Percentiles rank a stretch among this genome's conserved stretches.
These are phyloP conservation scores for Pavo muticus DNA, from an alignment of 2,113 vertebrate genomes.

Conservation along the genomic window DNA sequence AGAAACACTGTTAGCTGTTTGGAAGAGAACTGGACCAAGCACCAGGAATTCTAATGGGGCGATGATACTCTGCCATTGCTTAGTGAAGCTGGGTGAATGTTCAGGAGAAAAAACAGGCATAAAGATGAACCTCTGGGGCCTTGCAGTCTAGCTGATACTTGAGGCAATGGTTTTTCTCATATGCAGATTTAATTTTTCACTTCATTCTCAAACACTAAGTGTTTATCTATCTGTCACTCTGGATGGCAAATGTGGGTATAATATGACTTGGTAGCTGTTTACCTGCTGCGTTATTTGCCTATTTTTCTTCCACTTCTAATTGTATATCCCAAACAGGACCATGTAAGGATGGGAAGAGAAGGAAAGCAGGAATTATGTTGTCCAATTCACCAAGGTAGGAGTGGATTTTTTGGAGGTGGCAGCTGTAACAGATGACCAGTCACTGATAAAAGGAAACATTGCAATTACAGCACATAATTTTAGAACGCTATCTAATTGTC, in stretches of 20 bases:
- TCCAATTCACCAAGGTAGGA: not conserved
- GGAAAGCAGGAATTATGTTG: not conserved
- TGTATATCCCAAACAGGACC: not conserved
- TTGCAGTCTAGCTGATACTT: not conserved
- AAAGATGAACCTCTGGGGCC: not conserved
- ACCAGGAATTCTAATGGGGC: not conserved
- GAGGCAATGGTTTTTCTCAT: not conserved
- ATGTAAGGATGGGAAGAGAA: not conserved
- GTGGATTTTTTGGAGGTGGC: not conserved
- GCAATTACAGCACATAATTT: not conserved
- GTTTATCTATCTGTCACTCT: not conserved
- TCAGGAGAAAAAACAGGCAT: not conserved
- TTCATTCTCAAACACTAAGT: not conserved
- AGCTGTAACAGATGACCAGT: not conserved
- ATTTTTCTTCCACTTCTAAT: not conserved
- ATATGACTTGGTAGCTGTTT: not conserved
- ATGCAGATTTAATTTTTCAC: not conserved
- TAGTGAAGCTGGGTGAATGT: not conserved
- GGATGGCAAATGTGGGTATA: not conserved
- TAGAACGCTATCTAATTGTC: not conserved
- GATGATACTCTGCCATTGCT: not conserved
- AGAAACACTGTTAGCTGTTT: not conserved
- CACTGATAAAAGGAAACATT: not conserved
- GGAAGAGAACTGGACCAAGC: not conserved
- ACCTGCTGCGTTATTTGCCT: not conserved